Base-by-base conservation (phyloP, 2,113 vertebrate species). In the Sphaerodactylus townsendi region DNA sequence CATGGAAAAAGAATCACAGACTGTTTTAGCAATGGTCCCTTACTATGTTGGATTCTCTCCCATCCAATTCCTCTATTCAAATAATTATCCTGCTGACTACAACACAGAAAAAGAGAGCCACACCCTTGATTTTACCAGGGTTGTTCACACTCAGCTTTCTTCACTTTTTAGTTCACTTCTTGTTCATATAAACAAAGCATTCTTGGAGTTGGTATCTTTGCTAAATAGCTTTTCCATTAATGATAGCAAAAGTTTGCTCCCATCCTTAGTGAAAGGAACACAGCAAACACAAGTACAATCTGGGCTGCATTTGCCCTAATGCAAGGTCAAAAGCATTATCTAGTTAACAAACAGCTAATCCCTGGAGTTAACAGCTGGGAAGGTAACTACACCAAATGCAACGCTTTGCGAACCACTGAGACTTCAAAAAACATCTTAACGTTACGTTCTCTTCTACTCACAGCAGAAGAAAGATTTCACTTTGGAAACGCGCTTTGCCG, bases 331-430 rank as follows among this genome's bases (percentile, higher is more conserved):
- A 53, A 53, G 14, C 56, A 76, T 79, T 53, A 66, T 66, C 82
- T 64, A 2, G 1, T 44, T 41, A 6, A 0, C 0, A 74, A 33
- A 83, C 85, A 77, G 14, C 48, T 56, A 71, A 77, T 69, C 84
- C 46, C 37, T 82, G 35, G 56, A 35, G 35, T 84, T 69, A 77
- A 50, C 76, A 85, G n/a, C n/a, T n/a, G n/a, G n/a, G n/a, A n/a
- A n/a, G n/a, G n/a, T n/a, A n/a, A n/a, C n/a, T n/a, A n/a, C n/a
- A n/a, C n/a, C n/a, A n/a, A n/a, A n/a, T n/a, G n/a, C n/a, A n/a
- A n/a, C n/a, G n/a, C n/a, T n/a, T n/a, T n/a, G n/a, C n/a, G n/a
- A n/a, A n/a, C 74, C 79, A 23, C 30, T 48, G 10, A 65, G 13
- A 3, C 15, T 69, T 0, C 2, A 69, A 35, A 62, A n/a, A 44